Evolutionary conservation across 1,140 invertebrate species (phyloP), one percentile per base, ranked within the genome.

Genomic region (Drosophila varians): DNA sequence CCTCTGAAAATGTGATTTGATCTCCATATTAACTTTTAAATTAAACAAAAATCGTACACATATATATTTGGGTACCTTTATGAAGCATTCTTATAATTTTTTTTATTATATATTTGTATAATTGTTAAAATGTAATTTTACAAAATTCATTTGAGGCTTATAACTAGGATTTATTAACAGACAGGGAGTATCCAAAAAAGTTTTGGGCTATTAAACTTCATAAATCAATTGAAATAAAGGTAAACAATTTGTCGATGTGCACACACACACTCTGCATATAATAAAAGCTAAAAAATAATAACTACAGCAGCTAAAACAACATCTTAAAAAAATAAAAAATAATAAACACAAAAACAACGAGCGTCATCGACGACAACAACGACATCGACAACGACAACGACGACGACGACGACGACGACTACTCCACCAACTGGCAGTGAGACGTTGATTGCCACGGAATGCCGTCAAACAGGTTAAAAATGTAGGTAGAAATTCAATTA

Each of bases 401-500:
- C 38, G 8, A 28, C 51, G 14, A 62, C 65, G 23, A 60, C 62
- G n/a, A 75, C 76, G 58, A 77, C 77, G 61, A 77, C 77, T 69
- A 82, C 77, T 80, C 72, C 61, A 68, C 72, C 72, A 74, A 74
- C 76, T 64, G 65, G 66, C 77, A 62, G 77, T 70, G 70, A 77
- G 87, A 82, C 82, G 87, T 88, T 89, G 86, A 89, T 89, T 83
- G 86, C 65, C 87, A 84, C 74, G 87, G 86, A 89, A 89, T 89
- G 86, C 87, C 74, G 80, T 89, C 86, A 90, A 89, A 89, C 86
- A 87, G 86, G 86, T 89, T 89, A 87, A 89, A 89, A 89, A 89
- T 89, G 77, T 89, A 89, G 86, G 86, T 89, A 89, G 86, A 87
- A 89, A 89, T 89, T 90, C 86, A 82, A 89, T 90, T 89, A 89